phyloP scores from a whole-genome alignment of 2,888 invertebrate genomes.

The Cistogaster globosa region DNA sequence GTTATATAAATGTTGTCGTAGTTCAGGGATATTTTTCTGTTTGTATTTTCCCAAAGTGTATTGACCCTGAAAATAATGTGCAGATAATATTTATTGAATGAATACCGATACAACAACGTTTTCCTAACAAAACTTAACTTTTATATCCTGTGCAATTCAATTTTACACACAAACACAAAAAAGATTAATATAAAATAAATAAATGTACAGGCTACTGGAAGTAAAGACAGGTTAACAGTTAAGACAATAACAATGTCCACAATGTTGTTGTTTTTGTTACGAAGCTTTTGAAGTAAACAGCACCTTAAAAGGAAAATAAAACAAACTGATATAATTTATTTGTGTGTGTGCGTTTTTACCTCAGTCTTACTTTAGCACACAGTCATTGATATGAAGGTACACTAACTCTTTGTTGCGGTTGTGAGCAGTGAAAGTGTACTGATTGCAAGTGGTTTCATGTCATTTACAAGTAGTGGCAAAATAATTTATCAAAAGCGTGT shows the following conservation, averaged over 20 bases:
- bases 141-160: neutral
- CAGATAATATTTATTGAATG: constrained; percentile 26
- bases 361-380: too few species aligned
- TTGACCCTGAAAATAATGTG: constrained; percentile 54
- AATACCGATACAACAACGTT: constrained; percentile 10
- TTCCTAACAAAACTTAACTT: neutral
- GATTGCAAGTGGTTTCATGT: too few species aligned
- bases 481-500: too few species aligned
- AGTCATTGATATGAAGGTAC: too few species aligned
- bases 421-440: neutral
- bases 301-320: constrained; percentile 14
- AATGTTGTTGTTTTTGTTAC: constrained; percentile 5
- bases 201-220: neutral
- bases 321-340: neutral
- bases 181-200: neutral
- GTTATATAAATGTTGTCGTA: constrained; percentile 34
- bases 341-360: neutral
- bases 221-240: constrained; percentile 16
- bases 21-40: constrained; percentile 24
- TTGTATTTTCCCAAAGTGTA: neutral
- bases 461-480: neutral
- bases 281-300: constrained; percentile 2
- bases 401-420: too few species aligned
- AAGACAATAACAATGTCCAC: neutral
- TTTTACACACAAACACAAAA: neutral